phyloP scores from a whole-genome alignment of 2,113 vertebrate genomes.

The Mobula hypostoma region DNA sequence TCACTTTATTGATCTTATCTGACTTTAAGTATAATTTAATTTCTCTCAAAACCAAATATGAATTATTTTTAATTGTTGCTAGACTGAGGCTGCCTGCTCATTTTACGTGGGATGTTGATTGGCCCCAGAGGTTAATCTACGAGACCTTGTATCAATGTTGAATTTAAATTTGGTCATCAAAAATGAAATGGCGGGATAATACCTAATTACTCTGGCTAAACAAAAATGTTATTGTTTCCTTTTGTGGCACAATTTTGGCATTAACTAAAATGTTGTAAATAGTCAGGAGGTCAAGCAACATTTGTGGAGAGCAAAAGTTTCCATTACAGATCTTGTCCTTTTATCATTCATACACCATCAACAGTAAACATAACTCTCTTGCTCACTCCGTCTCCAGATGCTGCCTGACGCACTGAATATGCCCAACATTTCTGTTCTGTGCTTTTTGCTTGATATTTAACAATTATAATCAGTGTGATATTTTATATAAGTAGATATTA shows the following conservation, averaged over 20 bases:
- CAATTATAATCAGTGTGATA: no score
- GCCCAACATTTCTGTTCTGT: no score
- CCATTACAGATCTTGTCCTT: no score
- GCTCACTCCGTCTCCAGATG: no score
- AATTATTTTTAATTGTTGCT: neutral
- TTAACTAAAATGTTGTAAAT: no score
- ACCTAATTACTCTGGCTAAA: neutral
- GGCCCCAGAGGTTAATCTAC: neutral
- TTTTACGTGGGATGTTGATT: constrained; percentile 4
- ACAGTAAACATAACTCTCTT: no score
- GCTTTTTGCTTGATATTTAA: no score
- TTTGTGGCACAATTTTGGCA: neutral
- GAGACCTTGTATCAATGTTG: neutral
- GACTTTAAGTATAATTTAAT: neutral
- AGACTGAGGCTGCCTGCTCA: neutral
- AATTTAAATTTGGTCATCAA: neutral
- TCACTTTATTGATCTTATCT: neutral
- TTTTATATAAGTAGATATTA: no score
- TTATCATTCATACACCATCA: no score
- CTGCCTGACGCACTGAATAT: no score
- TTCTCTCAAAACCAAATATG: neutral
- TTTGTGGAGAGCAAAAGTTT: no score
- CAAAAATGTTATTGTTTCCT: neutral
- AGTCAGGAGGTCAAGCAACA: no score
- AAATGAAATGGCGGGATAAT: neutral